Conservation (phyloP, 2,113 vertebrate genomes). For the Speoplatyrhinus poulsoni region DNA sequence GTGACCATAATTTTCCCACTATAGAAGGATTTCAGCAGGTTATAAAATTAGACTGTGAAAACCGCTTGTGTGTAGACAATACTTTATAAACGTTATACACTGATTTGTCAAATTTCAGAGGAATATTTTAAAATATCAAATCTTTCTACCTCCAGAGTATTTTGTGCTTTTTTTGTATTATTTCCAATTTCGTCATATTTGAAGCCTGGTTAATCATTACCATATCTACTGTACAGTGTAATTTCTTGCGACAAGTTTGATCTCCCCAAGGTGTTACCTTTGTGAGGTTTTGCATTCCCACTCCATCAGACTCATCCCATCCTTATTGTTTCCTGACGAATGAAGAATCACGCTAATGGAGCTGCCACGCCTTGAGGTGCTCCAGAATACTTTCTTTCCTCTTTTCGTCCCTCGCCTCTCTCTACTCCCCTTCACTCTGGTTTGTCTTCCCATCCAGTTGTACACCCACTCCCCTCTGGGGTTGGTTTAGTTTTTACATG, state of each 20-base stretch:
- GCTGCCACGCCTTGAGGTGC: conserved; percentile 35
- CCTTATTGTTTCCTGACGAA: conserved; percentile 69
- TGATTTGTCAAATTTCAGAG: too few relatives aligned
- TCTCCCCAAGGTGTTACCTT: conserved; percentile 74
- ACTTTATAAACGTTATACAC: too few relatives aligned
- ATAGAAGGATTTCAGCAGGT: too few relatives aligned
- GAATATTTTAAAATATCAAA: too few relatives aligned
- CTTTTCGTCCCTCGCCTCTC: background rate
- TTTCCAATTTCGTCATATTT: too few relatives aligned
- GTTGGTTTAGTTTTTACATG: background rate
- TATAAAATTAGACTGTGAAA: too few relatives aligned
- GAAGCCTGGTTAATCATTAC: too few relatives aligned
- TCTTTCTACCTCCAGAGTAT: too few relatives aligned
- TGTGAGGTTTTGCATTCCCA: conserved; percentile 36
- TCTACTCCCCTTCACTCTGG: conserved; percentile 4
- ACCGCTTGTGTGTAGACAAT: too few relatives aligned
- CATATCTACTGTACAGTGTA: conserved; percentile 2
- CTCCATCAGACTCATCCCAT: conserved; percentile 59
- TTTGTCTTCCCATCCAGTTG: background rate
- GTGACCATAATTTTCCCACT: background rate
- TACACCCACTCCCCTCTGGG: background rate
- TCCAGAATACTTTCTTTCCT: background rate
- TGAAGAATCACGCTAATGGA: conserved; percentile 25
- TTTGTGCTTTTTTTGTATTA: too few relatives aligned
- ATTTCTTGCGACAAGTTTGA: conserved; percentile 18